Conservation (phyloP, 1,140 invertebrate species). For the Oedothorax gibbosus region DNA sequence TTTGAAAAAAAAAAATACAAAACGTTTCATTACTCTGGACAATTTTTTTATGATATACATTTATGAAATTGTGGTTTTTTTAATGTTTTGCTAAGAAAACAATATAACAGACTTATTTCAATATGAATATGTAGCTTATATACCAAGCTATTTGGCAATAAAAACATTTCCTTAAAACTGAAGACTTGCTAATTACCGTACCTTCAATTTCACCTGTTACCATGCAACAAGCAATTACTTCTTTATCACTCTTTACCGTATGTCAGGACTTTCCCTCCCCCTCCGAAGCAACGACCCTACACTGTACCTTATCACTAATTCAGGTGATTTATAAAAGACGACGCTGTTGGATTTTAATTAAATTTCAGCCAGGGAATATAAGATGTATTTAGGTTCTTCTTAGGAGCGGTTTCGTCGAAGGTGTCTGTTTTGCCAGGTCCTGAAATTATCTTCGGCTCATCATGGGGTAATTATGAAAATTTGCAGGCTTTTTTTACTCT, state of each 20-base stretch:
- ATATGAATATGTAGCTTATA: no score
- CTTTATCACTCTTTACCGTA: constrained; percentile 12
- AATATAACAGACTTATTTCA: no score
- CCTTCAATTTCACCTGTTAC: no score
- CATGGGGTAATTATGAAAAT: constrained; percentile 49
- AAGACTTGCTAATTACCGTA: no score
- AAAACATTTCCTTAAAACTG: no score
- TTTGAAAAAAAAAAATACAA: no score
- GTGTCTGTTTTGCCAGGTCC: neutral
- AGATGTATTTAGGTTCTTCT: constrained; percentile 21
- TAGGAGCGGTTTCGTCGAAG: neutral
- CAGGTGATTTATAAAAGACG: constrained; percentile 58
- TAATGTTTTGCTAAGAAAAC: no score
- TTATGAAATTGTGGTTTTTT: no score
- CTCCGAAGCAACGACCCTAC: neutral
- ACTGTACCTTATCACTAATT: constrained; percentile 60
- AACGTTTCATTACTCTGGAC: no score
- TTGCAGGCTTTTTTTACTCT: constrained; percentile 15
- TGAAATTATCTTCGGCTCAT: constrained; percentile 48
- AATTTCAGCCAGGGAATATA: constrained; percentile 32
- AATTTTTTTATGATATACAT: no score
- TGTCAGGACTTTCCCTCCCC: constrained; percentile 17
- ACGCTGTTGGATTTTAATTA: constrained; percentile 55
- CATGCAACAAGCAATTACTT: no score
- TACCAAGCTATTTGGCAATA: no score